Percentiles rank a stretch among this genome's conserved stretches.
These are phyloP conservation scores for Xenus cinereus DNA, from an alignment of 2,113 vertebrate genomes.

Conservation along the genomic window DNA sequence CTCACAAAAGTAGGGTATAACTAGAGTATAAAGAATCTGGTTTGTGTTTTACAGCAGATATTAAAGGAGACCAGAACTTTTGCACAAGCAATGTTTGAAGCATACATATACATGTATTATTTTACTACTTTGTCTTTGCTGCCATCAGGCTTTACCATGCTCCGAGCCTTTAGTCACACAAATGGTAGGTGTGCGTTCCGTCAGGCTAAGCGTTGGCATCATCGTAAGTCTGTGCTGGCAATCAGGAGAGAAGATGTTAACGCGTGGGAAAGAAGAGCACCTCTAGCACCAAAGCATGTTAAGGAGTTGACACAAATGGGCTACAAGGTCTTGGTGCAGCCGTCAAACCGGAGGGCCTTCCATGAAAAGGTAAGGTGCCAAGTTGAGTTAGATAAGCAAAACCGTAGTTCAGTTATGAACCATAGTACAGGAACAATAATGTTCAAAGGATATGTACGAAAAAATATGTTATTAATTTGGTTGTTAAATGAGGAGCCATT, in stretches of 20 bases:
- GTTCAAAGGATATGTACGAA: neutral
- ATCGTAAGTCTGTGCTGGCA: constrained; percentile 82
- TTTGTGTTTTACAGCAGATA: constrained; percentile 72
- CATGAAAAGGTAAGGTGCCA: constrained; percentile 85
- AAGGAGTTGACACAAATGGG: constrained; percentile 88
- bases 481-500: neutral
- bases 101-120: neutral
- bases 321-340: constrained; percentile 93
- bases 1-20: neutral
- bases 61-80: constrained; percentile 62
- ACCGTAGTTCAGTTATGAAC: neutral
- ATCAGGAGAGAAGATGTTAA: constrained; percentile 93
- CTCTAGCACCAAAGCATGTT: constrained; percentile 90
- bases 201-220: constrained; percentile 72
- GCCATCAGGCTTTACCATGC: constrained; percentile 77
- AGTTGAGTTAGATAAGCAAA: neutral
- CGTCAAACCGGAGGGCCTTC: constrained; percentile 91
- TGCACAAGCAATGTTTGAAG: neutral
- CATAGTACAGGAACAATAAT: neutral
- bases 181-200: constrained; percentile 21
- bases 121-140: constrained; percentile 52
- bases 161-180: constrained; percentile 71
- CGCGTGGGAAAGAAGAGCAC: constrained; percentile 93
- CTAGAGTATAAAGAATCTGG: neutral
- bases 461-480: neutral